Conservation (phyloP, 2,113 vertebrate species). For the Chinchilla lanigera region DNA sequence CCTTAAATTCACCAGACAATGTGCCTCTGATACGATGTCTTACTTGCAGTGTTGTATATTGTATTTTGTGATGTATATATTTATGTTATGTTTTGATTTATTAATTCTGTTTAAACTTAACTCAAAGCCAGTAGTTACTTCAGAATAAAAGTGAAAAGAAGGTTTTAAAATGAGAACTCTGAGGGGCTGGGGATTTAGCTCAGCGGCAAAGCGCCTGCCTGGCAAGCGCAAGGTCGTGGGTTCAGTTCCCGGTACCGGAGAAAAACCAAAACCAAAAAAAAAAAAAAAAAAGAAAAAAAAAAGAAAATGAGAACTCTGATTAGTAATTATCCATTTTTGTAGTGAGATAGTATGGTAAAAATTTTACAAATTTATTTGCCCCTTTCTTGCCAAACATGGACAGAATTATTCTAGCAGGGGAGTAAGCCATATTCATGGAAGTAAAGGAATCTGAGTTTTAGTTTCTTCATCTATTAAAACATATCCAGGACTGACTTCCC, state of each 20-base stretch:
- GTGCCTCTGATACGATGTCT: constrained; percentile 63
- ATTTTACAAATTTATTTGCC: not conserved
- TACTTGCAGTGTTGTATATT: constrained; percentile 10
- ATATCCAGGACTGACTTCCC: not conserved
- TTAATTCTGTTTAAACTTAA: not conserved
- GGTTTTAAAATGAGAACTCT: constrained; percentile 1
- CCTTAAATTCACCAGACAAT: constrained; percentile 71
- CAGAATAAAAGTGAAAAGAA: constrained; percentile 36
- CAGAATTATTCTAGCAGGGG: not conserved
- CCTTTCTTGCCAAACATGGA: constrained; percentile 7
- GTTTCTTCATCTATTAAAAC: not conserved
- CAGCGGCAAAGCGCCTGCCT: too few species aligned
- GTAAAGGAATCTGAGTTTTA: not conserved
- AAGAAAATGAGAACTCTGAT: not conserved
- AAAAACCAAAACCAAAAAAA: too few species aligned
- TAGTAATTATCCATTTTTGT: not conserved
- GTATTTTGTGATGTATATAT: constrained; percentile 43
- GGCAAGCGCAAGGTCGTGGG: too few species aligned
- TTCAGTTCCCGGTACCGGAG: too few species aligned
- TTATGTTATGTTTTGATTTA: constrained; percentile 19
- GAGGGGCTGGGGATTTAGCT: too few species aligned
- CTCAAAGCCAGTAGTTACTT: not conserved
- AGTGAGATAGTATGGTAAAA: not conserved
- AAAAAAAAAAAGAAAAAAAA: too few species aligned
- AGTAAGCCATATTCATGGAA: not conserved